Base-by-base conservation (phyloP, 2,797 vertebrate genomes). In the Channa striata region DNA sequence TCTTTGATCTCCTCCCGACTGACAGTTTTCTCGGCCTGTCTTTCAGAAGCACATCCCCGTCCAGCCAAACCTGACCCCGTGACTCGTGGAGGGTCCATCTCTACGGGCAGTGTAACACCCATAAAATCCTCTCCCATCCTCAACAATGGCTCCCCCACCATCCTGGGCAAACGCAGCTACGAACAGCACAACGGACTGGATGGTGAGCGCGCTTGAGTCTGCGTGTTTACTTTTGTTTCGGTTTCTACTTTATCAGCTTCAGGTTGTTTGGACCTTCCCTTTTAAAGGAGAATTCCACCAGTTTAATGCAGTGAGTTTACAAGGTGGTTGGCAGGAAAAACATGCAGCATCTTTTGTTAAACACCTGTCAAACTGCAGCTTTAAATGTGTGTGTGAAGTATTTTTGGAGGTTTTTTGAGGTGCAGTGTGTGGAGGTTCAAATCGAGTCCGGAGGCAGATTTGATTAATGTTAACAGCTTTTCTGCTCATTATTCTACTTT, bases 131-230 rank as follows among this genome's bases (percentile, higher is more conserved):
- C 95, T 0, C 96, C 97, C 37, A 96, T 99, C 85, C 97, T 99
- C 83, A 99, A 98, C 93, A 97, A 95, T 13, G 97, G 98, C 82
- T 99, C 97, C 0, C 98, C 98, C 50, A 99, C 98, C 87, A 99
- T 99, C 91, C 92, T 99, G 87, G 98, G 98, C 74, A 99, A 99
- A 80, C 95, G 98, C 84, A 94, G 91, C 92, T 99, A 99, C 0
- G 98, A 99, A 58, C 98, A 99, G 86, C 98, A 99, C 94, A 99
- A 99, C 30, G 98, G 98, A 65, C 93, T 97, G 73, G 98, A 99
- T 34, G 96, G 98, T 99, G 77, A 87, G 86, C 1, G 37, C 14
- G 13, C 39, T 30, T 42, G 58, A 40, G 43, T 40, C 43, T 43
- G 23, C 7, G 10, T 50, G 16, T 49, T 14, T 9, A 8, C 14